Conservation (phyloP, 2,888 invertebrate species). For the Caenorhabditis angaria region DNA sequence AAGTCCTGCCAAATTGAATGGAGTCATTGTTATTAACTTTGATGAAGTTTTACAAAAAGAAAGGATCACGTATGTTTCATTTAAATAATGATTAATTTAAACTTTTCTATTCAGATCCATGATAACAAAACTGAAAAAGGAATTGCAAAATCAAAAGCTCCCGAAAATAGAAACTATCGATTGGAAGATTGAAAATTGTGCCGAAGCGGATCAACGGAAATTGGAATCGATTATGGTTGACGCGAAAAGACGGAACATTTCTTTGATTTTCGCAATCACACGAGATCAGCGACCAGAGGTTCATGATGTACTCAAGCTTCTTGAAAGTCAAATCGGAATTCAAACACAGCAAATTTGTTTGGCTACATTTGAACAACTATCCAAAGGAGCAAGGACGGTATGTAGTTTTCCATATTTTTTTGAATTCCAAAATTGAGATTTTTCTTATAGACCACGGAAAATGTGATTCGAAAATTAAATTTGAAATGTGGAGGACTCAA, state of each 20-base stretch:
- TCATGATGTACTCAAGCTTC: constrained; percentile 32
- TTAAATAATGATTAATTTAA: no score
- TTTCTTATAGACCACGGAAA: constrained; percentile 30
- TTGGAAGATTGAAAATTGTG: constrained; percentile 20
- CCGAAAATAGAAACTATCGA: neutral
- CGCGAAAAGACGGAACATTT: neutral
- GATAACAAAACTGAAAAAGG: no score
- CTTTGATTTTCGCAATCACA: constrained; percentile 15
- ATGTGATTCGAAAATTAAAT: constrained; percentile 49
- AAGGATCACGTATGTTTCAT: no score
- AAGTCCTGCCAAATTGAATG: no score
- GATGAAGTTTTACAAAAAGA: no score
- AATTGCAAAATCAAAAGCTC: no score
- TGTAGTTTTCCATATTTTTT: no score
- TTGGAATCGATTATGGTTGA: constrained; percentile 18
- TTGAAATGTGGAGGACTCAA: constrained; percentile 47
- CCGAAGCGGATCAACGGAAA: neutral
- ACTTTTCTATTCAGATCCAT: no score
- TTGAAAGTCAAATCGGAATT: constrained; percentile 25
- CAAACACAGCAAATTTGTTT: constrained; percentile 37
- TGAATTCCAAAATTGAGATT: no score
- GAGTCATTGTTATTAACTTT: no score
- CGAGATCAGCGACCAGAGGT: constrained; percentile 26
- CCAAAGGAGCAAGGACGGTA: constrained; percentile 14
- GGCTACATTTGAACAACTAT: no score